Conservation (phyloP, 2,797 vertebrate species). For the Manis crassicaudata region DNA sequence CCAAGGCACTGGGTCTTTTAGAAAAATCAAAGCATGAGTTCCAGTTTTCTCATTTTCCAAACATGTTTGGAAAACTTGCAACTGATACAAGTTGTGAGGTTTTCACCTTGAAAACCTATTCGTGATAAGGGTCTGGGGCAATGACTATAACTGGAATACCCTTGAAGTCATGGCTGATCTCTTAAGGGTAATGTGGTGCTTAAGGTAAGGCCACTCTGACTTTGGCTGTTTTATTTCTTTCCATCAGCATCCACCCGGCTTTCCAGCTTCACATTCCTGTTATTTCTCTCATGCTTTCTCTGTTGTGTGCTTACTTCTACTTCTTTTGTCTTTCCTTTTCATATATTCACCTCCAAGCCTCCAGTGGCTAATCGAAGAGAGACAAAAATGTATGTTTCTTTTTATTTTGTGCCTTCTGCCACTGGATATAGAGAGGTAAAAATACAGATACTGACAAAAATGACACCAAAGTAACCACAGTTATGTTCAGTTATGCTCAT, state of each 20-base stretch:
- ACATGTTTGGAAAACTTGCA: slow-evolving; percentile 6
- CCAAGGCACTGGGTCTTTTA: neutral
- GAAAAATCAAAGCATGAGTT: neutral
- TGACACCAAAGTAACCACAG: neutral
- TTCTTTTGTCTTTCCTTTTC: slow-evolving; percentile 18
- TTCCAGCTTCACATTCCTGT: slow-evolving; percentile 1
- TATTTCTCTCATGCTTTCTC: neutral
- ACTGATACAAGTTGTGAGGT: neutral
- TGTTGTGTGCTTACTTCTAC: neutral
- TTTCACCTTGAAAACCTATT: neutral
- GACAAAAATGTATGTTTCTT: neutral
- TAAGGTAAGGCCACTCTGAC: neutral
- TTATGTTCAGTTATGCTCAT: neutral
- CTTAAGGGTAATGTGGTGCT: neutral
- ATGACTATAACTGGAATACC: neutral
- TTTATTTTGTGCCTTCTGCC: slow-evolving; percentile 17
- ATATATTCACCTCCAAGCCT: neutral
- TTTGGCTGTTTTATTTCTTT: neutral
- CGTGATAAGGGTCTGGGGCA: neutral
- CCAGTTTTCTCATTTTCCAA: neutral
- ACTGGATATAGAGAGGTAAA: neutral
- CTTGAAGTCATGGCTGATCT: neutral
- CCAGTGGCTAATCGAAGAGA: neutral
- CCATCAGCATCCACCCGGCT: neutral
- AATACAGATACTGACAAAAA: neutral